Conservation (phyloP, 2,888 invertebrate genomes). For the Ectemnius cavifrons region DNA sequence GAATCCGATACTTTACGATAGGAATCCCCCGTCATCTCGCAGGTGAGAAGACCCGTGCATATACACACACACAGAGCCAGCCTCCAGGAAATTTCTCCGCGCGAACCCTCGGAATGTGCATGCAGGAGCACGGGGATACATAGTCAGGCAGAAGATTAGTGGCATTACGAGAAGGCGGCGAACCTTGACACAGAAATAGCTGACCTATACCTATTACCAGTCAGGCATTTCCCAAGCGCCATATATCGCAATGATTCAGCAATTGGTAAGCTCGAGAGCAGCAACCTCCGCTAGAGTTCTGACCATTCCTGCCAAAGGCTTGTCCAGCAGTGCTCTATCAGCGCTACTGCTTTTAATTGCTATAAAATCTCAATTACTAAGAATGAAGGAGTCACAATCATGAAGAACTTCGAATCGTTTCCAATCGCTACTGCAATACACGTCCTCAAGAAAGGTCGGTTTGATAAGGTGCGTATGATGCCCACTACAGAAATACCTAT, state of each 20-base stretch:
- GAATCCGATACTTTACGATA: not conserved
- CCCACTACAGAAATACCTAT: no score
- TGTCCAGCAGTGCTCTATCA: conserved; percentile 43
- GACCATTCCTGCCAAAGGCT: conserved; percentile 37
- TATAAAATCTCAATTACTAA: conserved; percentile 71
- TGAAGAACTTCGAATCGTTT: not conserved
- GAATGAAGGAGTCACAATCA: conserved; percentile 51
- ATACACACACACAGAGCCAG: no score
- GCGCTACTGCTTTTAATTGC: conserved; percentile 64
- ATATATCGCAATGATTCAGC: not conserved
- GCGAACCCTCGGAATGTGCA: conserved; percentile 6
- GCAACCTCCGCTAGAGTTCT: conserved; percentile 23
- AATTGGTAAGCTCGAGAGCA: not conserved
- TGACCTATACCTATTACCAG: no score
- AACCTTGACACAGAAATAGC: conserved; percentile 7
- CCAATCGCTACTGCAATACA: not conserved
- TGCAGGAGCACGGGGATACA: not conserved
- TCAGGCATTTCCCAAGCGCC: not conserved
- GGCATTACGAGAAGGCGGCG: conserved; percentile 7
- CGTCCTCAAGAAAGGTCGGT: not conserved
- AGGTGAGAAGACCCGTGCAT: not conserved
- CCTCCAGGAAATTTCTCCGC: not conserved
- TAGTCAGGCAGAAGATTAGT: conserved; percentile 3
- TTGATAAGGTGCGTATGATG: conserved; percentile 54
- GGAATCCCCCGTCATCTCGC: not conserved